Evolutionary conservation across 2,888 invertebrate species (phyloP).

Genomic region (Vannuccia rotundouncinata): DNA sequence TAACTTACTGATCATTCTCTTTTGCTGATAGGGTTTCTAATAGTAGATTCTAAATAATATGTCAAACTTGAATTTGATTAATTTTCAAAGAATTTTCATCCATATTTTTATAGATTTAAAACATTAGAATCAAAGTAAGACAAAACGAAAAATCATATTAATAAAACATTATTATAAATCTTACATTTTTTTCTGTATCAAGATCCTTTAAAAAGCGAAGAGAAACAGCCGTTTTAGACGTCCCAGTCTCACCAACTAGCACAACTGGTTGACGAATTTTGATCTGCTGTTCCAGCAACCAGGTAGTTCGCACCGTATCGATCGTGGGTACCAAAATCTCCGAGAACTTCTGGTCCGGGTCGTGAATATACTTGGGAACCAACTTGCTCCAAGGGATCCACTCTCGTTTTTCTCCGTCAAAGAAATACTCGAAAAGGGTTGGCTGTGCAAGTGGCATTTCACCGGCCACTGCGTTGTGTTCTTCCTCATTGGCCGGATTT

Average conservation of each 20-base stretch:
- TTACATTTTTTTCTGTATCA: slow-evolving; percentile 66
- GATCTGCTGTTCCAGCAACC: slow-evolving; percentile 67
- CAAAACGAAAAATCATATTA: neutral
- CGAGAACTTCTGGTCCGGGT: slow-evolving; percentile 66
- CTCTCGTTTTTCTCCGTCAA: slow-evolving; percentile 63
- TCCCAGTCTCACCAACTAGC: slow-evolving; percentile 81
- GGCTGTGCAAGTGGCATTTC: slow-evolving; percentile 69
- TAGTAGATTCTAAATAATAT: too few relatives aligned
- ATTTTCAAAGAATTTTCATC: too few relatives aligned
- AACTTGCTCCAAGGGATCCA: slow-evolving; percentile 82
- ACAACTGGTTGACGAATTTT: slow-evolving; percentile 71
- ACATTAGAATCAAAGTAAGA: too few relatives aligned
- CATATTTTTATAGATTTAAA: too few relatives aligned
- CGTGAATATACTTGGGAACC: slow-evolving; percentile 70
- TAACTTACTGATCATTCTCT: too few relatives aligned
- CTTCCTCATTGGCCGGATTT: slow-evolving; percentile 63
- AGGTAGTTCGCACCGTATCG: slow-evolving; percentile 73
- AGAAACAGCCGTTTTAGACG: slow-evolving; percentile 82
- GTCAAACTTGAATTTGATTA: too few relatives aligned
- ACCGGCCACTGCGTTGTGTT: slow-evolving; percentile 58
- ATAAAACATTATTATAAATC: too few relatives aligned
- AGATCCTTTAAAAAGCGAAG: slow-evolving; percentile 71
- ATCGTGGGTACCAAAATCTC: slow-evolving; percentile 82
- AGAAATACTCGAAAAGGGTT: slow-evolving; percentile 74
- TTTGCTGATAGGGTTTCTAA: too few relatives aligned